Conservation (phyloP, 2,888 invertebrate genomes). For the Macrophya annulata region DNA sequence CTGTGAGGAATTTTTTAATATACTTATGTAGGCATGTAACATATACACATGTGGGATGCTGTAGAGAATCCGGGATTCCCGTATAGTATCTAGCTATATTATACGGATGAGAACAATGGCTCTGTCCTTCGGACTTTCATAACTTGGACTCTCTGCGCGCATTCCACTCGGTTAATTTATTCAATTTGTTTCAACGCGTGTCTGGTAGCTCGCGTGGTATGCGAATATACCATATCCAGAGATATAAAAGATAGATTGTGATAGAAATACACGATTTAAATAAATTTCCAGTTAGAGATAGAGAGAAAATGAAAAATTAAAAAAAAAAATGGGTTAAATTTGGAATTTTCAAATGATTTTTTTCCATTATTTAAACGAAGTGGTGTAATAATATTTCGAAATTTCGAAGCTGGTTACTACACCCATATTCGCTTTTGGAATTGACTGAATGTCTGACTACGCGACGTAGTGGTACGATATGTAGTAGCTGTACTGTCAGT, state of each 20-base stretch:
- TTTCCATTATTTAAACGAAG: background rate
- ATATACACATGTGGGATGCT: background rate
- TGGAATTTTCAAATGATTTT: background rate
- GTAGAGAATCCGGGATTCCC: background rate
- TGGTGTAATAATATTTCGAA: background rate
- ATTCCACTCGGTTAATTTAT: slow-evolving; percentile 50
- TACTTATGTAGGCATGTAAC: background rate
- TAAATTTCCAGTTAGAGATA: background rate
- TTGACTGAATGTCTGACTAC: background rate
- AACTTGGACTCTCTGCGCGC: background rate
- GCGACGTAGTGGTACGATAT: background rate
- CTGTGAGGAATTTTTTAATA: background rate
- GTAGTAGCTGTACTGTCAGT: background rate
- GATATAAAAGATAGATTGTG: background rate
- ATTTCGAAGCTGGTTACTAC: background rate
- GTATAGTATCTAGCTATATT: background rate
- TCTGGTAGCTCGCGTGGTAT: slow-evolving; percentile 26
- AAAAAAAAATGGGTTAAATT: background rate
- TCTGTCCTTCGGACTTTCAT: slow-evolving; percentile 36
- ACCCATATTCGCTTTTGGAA: background rate
- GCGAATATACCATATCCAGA: background rate
- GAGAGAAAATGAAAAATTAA: background rate
- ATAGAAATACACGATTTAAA: background rate
- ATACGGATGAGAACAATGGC: slow-evolving; percentile 13
- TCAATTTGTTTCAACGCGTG: slow-evolving; percentile 41